Base-by-base conservation (phyloP, 2,888 invertebrate genomes). In the Neoaliturus tenellus region DNA sequence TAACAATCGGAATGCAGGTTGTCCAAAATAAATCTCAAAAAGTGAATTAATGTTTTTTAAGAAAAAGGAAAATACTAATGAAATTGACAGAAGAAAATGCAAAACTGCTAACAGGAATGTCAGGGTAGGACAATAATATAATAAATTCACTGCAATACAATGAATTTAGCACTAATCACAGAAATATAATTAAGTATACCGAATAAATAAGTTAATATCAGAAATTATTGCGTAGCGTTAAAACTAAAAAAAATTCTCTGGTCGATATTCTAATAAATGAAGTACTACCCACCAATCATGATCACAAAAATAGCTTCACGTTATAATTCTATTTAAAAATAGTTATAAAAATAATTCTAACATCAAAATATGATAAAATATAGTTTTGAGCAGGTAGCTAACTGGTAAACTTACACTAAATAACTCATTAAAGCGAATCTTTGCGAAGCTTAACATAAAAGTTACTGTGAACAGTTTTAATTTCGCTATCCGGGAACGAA, bases 361-460 rank as follows among this genome's bases (percentile, higher is more conserved):
- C 25, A 55, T 33, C 35, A 78, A 75, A 75, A 75, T 44, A 75
- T 39, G 44, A 44, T 39, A 75, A 44, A 75, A 35, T 55, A 35
- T 55, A 12, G n/a, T 55, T 78, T 78, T 78, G 78, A 78, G 78
- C 78, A 78, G 78, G 78, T 55, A 55, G 55, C 51, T 78, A 78
- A 33, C 12, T 17, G 31, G n/a, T 25, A 55, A 55, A 51, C 48
- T 78, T 25, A 55, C n/a, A n/a, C 25, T 31, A 23, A 31, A 78
- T 33, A 78, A 78, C 8, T 48, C 41, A n/a, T 39, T 44, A 48
- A 48, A 75, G 44, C 28, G 41, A 73, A 35, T 23, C 39, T 41
- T 73, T 25, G 25, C 75, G 35, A 48, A 31, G 48, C 44, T 48
- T 51, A 78, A 78, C 6, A 44, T 17, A 12, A 75, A 14, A 4